These are phyloP conservation scores for Hyperoplus lanceolatus DNA, from an alignment of 2,797 vertebrate species.

Conservation along the genomic window DNA sequence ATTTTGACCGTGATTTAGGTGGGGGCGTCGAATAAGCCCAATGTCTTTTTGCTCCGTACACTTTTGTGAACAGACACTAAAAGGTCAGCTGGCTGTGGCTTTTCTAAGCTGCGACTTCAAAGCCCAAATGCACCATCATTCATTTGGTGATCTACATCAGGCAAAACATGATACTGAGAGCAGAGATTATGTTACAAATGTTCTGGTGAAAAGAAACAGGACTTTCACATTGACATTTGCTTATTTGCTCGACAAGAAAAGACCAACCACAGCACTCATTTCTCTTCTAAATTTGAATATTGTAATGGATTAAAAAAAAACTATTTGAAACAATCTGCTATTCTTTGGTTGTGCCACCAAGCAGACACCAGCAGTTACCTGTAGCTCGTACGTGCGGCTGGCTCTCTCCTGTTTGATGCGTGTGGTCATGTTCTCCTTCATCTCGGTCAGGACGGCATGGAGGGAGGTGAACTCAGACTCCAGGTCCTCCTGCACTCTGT, in stretches of 20 bases:
- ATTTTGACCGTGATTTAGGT: no score
- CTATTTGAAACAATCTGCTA: neutral
- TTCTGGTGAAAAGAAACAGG: neutral
- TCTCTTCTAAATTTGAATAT: neutral
- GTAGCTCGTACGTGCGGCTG: slow-evolving; percentile 93
- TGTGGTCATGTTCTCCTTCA: slow-evolving; percentile 94
- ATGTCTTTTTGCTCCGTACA: neutral
- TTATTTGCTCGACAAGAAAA: neutral
- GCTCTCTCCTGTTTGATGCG: slow-evolving; percentile 96
- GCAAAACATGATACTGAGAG: neutral
- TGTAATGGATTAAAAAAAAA: neutral
- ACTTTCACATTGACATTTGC: neutral
- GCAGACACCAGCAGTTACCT: slow-evolving; percentile 80
- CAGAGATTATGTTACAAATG: neutral
- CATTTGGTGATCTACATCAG: neutral
- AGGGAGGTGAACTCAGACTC: slow-evolving; percentile 92
- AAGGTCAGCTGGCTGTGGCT: neutral
- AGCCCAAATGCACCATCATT: neutral
- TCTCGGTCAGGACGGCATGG: slow-evolving; percentile 88
- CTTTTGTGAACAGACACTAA: slow-evolving; percentile 12
- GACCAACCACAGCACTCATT: neutral
- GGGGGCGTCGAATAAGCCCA: no score
- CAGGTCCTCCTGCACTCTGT: slow-evolving; percentile 91
- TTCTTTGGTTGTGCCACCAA: neutral
- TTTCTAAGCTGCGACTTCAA: neutral